Evolutionary conservation across 2,797 vertebrate genomes (phyloP).

Genomic region (Xyrichtys novacula): DNA sequence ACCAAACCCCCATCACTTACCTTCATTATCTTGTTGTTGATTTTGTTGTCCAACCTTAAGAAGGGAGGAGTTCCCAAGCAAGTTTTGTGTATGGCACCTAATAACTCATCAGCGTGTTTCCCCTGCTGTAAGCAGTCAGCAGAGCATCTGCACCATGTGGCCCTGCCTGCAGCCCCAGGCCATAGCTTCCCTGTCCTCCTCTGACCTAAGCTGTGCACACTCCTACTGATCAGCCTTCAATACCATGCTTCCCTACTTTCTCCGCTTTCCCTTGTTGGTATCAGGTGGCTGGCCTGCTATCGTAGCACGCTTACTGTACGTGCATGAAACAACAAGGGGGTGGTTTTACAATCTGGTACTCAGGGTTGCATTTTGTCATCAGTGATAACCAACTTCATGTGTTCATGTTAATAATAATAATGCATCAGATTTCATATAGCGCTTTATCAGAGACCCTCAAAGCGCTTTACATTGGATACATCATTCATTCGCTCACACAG

Average conservation of each 20-base stretch:
- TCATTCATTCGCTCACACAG: no score
- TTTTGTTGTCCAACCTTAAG: slow-evolving; percentile 23
- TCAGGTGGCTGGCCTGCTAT: slow-evolving; percentile 25
- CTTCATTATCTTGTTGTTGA: slow-evolving; percentile 21
- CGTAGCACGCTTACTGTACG: slow-evolving; percentile 28
- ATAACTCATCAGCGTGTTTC: slow-evolving; percentile 50
- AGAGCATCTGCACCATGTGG: slow-evolving; percentile 53
- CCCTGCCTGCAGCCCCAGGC: slow-evolving; percentile 45
- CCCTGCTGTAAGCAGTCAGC: slow-evolving; percentile 39
- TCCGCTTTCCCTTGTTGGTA: slow-evolving; percentile 42
- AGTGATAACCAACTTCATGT: slow-evolving; percentile 18
- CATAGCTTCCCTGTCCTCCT: slow-evolving; percentile 65
- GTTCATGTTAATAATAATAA: no score
- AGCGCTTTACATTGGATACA: no score
- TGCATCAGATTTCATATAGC: no score
- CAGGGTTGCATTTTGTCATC: background rate
- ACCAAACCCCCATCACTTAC: slow-evolving; percentile 25
- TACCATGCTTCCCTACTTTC: slow-evolving; percentile 63
- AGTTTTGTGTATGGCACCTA: slow-evolving; percentile 33
- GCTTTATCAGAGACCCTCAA: no score
- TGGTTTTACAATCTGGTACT: background rate
- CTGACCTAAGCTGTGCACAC: slow-evolving; percentile 60
- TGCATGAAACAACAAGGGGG: slow-evolving; percentile 10
- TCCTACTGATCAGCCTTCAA: slow-evolving; percentile 62
- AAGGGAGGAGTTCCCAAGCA: slow-evolving; percentile 11